Conservation (phyloP, 2,113 vertebrate species). For the Pandion haliaetus region DNA sequence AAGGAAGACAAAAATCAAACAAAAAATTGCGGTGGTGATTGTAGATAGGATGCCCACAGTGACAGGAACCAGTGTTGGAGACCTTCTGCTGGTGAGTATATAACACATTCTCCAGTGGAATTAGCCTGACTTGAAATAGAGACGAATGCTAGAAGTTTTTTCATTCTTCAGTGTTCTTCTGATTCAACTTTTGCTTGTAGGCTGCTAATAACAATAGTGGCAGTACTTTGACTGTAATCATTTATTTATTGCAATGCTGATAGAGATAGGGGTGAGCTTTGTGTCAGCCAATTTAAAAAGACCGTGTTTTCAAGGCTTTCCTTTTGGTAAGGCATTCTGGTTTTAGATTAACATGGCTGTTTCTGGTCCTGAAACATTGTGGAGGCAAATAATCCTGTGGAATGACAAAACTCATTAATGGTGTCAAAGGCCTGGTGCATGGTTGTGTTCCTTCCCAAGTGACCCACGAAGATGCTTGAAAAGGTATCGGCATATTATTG, state of each 20-base stretch:
- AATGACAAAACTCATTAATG: neutral
- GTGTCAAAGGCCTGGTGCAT: neutral
- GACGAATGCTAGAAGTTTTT: slow-evolving; percentile 1
- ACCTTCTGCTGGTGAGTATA: neutral
- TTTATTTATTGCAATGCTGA: slow-evolving; percentile 61
- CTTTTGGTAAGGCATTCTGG: neutral
- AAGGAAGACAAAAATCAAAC: neutral
- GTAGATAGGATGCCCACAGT: neutral
- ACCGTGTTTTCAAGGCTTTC: neutral
- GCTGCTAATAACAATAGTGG: slow-evolving; percentile 30
- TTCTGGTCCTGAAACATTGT: neutral
- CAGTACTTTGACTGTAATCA: slow-evolving; percentile 17
- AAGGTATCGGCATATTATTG: neutral
- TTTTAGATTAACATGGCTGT: neutral
- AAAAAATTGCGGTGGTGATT: neutral
- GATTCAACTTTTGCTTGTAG: neutral
- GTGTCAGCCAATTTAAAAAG: slow-evolving; percentile 39
- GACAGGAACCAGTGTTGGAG: neutral
- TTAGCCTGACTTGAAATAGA: neutral
- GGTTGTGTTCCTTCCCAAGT: neutral
- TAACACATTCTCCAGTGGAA: neutral
- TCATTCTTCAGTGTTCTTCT: neutral
- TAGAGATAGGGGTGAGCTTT: slow-evolving; percentile 25
- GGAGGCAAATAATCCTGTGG: neutral
- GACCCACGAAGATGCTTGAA: neutral